Evolutionary conservation across 2,888 invertebrate genomes (phyloP).

Genomic region (Drosophila quinaria): DNA sequence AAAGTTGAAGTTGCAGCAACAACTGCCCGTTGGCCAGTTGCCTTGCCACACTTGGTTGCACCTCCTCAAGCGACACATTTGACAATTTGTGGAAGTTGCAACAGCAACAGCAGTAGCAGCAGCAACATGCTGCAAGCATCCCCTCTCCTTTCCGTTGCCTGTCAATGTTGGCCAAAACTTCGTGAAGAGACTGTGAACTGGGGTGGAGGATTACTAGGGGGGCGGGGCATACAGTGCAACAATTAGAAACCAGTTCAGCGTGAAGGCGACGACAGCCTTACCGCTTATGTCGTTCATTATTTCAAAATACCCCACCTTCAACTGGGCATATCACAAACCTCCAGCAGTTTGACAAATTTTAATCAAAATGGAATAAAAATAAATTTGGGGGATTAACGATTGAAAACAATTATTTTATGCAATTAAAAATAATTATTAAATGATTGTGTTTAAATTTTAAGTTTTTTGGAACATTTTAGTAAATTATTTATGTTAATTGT

Average conservation of each 20-base stretch:
- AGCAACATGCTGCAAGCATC: constrained; percentile 1
- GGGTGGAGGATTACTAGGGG: background rate
- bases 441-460: too few species aligned
- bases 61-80: constrained; percentile 50
- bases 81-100: constrained; percentile 53
- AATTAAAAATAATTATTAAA: too few species aligned
- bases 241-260: constrained; percentile 74
- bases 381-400: background rate
- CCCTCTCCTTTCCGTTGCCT: constrained; percentile 1
- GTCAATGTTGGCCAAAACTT: constrained; percentile 22
- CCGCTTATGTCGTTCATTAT: constrained; percentile 47
- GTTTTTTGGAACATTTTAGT: too few species aligned
- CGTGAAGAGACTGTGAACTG: background rate
- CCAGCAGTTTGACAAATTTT: background rate
- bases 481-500: too few species aligned
- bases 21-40: constrained; percentile 1
- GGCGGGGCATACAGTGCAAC: constrained; percentile 23
- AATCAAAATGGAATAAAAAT: background rate
- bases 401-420: too few species aligned
- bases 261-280: constrained; percentile 64
- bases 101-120: constrained; percentile 3
- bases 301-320: constrained; percentile 16
- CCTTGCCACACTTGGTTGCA: constrained; percentile 15
- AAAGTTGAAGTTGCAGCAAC: background rate
- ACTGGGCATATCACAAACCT: constrained; percentile 1